Evolutionary conservation across 2,888 invertebrate species (phyloP).

Genomic region (Orchesellides sinensis): DNA sequence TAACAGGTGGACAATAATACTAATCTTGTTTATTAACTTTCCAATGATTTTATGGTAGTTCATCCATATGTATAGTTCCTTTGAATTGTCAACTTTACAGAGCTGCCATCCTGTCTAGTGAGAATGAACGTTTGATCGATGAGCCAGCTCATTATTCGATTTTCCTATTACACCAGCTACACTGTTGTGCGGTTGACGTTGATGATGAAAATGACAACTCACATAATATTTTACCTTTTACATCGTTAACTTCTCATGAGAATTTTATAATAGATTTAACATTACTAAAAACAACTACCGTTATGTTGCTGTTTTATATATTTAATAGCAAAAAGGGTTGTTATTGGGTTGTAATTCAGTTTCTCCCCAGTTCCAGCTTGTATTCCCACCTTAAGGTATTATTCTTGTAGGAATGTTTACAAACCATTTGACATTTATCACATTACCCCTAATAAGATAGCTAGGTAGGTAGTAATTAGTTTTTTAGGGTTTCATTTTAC

Average conservation of each 20-base stretch:
- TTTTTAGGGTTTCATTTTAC: no score
- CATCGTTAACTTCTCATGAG: neutral
- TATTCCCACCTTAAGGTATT: no score
- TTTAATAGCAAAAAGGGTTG: no score
- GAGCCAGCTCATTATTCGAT: conserved; percentile 60
- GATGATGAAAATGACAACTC: conserved; percentile 40
- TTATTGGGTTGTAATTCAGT: no score
- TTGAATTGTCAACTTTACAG: neutral
- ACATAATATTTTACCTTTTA: neutral
- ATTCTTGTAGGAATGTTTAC: no score
- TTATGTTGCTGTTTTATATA: no score
- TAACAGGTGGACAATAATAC: conserved; percentile 13
- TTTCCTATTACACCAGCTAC: neutral
- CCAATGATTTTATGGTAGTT: neutral
- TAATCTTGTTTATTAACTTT: neutral
- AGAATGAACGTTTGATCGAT: conserved; percentile 64
- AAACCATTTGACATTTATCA: no score
- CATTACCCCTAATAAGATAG: no score
- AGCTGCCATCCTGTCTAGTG: conserved; percentile 27
- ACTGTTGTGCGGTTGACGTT: conserved; percentile 15
- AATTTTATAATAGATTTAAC: no score
- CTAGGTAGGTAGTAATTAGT: no score
- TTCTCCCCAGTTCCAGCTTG: no score
- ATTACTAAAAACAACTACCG: no score
- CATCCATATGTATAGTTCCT: neutral